Evolutionary conservation across 2,797 vertebrate species (phyloP).

Genomic region (Pangasius krempfi): DNA sequence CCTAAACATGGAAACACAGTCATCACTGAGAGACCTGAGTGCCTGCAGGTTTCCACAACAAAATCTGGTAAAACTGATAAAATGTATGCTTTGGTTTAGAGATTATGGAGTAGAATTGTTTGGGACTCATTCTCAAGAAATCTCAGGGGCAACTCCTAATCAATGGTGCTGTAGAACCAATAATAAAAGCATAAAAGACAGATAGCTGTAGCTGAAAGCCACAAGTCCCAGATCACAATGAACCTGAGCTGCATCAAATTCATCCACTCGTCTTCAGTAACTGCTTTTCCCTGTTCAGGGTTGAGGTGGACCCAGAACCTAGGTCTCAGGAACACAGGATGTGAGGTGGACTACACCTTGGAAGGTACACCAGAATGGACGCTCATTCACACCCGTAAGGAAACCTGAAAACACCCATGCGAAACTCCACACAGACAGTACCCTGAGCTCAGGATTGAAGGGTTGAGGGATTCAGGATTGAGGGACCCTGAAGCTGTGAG

Average conservation of each 20-base stretch:
- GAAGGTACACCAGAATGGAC: background rate
- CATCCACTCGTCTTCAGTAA: background rate
- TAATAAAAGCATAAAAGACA: background rate
- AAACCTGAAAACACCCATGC: background rate
- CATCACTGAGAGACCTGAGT: background rate
- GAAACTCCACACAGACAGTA: background rate
- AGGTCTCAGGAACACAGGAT: background rate
- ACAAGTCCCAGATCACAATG: background rate
- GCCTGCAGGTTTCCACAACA: background rate
- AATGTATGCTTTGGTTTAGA: background rate
- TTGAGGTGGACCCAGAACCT: background rate
- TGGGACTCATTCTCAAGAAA: background rate
- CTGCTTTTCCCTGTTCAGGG: background rate
- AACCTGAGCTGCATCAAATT: background rate
- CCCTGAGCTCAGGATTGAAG: background rate
- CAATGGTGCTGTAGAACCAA: background rate
- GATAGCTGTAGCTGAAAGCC: background rate
- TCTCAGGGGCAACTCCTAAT: background rate
- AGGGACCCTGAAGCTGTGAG: background rate
- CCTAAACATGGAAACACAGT: slow-evolving; percentile 4
- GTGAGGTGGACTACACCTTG: slow-evolving; percentile 12
- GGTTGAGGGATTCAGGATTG: background rate
- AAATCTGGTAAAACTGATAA: background rate
- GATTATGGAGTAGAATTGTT: background rate
- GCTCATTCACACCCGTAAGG: background rate